Evolutionary conservation across 2,888 invertebrate species (phyloP).

Genomic region (Patella pellucida): DNA sequence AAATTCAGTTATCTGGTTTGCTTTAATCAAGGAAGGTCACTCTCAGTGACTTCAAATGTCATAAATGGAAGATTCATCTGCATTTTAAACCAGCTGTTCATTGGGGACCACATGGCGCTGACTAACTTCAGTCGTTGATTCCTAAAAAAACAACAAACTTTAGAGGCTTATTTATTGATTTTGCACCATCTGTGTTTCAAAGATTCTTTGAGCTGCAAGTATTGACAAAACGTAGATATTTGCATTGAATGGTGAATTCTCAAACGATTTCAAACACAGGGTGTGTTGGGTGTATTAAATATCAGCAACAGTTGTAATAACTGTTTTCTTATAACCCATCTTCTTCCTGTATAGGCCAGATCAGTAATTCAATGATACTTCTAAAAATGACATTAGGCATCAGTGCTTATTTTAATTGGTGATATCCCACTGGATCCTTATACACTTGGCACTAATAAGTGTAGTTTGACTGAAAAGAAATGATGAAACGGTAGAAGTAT

Average conservation of each 20-base stretch:
- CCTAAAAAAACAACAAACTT: slow-evolving; percentile 1
- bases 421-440: too few relatives aligned
- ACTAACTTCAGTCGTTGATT: neutral
- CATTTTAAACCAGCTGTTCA: neutral
- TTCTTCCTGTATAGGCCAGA: neutral
- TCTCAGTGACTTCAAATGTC: neutral
- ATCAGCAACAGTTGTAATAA: slow-evolving; percentile 2
- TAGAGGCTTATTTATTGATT: neutral
- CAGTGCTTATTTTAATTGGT: too few relatives aligned
- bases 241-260: slow-evolving; percentile 5
- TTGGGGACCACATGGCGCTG: neutral
- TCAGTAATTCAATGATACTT: slow-evolving; percentile 1
- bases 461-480: too few relatives aligned
- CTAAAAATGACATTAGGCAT: too few relatives aligned
- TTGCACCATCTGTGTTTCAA: neutral
- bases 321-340: neutral
- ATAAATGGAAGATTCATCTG: neutral
- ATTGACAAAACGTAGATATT: slow-evolving; percentile 4
- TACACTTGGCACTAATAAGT: too few relatives aligned
- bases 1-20: neutral
- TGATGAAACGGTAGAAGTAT: too few relatives aligned
- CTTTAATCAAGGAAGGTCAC: slow-evolving; percentile 7
- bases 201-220: slow-evolving; percentile 3
- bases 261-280: neutral
- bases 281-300: neutral